These are phyloP conservation scores for Pseudomyrmex sp. DNA, from an alignment of 1,140 invertebrate genomes.

Conservation along the genomic window DNA sequence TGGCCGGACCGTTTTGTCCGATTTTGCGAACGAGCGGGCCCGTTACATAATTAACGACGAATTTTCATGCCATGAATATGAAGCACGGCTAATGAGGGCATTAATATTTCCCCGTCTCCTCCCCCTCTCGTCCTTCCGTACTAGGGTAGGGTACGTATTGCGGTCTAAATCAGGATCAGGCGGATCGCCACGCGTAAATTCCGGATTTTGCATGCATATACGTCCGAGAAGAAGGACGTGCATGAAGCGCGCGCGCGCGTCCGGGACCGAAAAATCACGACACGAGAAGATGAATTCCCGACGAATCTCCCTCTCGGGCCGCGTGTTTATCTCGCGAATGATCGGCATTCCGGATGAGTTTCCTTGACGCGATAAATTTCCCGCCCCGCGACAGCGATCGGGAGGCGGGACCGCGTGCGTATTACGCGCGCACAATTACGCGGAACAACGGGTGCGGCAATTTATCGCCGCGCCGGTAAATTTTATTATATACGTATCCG, in stretches of 20 bases:
- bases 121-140: neutral
- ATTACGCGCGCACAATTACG: slow-evolving; percentile 28
- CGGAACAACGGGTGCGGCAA: slow-evolving; percentile 15
- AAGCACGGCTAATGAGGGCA: slow-evolving; percentile 73
- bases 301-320: no score
- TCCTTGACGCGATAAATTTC: slow-evolving; percentile 32
- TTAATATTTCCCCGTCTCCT: slow-evolving; percentile 67
- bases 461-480: slow-evolving; percentile 46
- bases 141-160: neutral
- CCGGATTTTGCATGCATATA: neutral
- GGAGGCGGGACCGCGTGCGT: neutral
- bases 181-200: neutral
- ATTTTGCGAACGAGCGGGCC: slow-evolving; percentile 22
- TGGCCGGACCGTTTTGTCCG: slow-evolving; percentile 38
- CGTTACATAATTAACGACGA: slow-evolving; percentile 75
- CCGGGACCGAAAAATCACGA: neutral
- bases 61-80: slow-evolving; percentile 73
- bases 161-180: slow-evolving; percentile 2
- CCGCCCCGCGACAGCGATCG: neutral
- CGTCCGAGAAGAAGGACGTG: neutral
- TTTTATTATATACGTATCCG: slow-evolving; percentile 37
- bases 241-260: no score
- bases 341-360: neutral
- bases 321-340: neutral
- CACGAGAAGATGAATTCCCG: neutral